Conservation (phyloP, 2,797 vertebrate species). For the Sebastolobus alascanus region DNA sequence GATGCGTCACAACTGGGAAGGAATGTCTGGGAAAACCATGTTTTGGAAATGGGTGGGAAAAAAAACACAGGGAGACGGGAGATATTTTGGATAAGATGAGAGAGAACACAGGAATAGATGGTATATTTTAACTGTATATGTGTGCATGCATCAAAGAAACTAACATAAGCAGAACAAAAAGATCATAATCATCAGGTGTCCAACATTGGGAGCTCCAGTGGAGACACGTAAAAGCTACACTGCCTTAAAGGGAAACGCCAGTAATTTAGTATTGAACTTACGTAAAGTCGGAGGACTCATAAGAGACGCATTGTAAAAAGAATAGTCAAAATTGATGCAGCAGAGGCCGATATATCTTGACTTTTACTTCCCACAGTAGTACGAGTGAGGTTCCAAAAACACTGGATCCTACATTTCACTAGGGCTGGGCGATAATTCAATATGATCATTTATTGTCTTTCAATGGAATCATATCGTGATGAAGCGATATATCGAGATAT, state of each 20-base stretch:
- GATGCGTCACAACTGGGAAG: slow-evolving; percentile 80
- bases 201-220: not conserved
- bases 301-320: too few relatives aligned
- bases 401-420: not conserved
- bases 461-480: too few relatives aligned
- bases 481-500: too few relatives aligned
- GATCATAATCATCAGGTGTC: not conserved
- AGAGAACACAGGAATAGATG: slow-evolving; percentile 39
- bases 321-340: too few relatives aligned
- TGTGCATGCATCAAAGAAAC: slow-evolving; percentile 5
- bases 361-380: not conserved
- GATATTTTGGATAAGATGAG: slow-evolving; percentile 64
- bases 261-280: not conserved
- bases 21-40: slow-evolving; percentile 84
- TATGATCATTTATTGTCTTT: too few relatives aligned
- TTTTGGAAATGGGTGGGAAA: slow-evolving; percentile 53
- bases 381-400: not conserved
- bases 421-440: too few relatives aligned
- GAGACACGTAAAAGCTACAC: not conserved
- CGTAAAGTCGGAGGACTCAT: not conserved
- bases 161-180: not conserved
- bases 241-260: not conserved
- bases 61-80: slow-evolving; percentile 28
- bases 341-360: too few relatives aligned
- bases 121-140: slow-evolving; percentile 6